Conservation (phyloP, 2,113 vertebrate genomes). For the Pterocles gutturalis region DNA sequence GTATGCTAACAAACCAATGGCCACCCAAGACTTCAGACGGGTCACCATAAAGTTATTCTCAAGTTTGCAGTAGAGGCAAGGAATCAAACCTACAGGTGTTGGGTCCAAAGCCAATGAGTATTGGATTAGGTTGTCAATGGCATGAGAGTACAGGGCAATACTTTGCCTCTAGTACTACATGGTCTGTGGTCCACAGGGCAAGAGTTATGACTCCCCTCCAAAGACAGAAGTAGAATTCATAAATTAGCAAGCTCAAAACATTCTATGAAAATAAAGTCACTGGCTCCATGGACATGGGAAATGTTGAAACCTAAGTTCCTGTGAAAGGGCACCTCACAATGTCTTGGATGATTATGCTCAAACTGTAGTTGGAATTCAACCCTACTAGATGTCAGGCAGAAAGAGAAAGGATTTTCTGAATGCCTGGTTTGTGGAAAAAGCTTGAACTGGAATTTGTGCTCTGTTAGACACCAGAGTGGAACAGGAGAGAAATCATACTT, state of each 20-base stretch:
- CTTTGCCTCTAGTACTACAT: not conserved
- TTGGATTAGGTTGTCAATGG: not conserved
- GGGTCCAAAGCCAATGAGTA: not conserved
- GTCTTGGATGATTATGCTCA: not conserved
- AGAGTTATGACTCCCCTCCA: rapidly evolving
- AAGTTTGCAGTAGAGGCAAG: not conserved
- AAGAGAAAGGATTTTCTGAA: not conserved
- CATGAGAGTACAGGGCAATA: not conserved
- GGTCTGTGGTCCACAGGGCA: not conserved
- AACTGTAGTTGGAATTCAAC: not conserved
- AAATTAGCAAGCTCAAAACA: not conserved
- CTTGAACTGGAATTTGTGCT: not conserved
- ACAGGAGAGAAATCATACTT: not conserved
- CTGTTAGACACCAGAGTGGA: not conserved
- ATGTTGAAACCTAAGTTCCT: not conserved
- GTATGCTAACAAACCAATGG: not conserved
- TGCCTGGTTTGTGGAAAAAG: not conserved
- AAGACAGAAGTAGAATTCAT: not conserved
- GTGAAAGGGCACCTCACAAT: not conserved
- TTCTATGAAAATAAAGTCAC: not conserved
- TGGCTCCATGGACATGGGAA: not conserved
- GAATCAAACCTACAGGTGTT: not conserved
- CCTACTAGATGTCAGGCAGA: not conserved
- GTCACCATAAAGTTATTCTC: not conserved
- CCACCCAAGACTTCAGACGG: not conserved